Evolutionary conservation across 35 echinoderm and acorn worm genomes (phyloP), one percentile per base, ranked within the genome.

Genomic region (Lytechinus pictus): DNA sequence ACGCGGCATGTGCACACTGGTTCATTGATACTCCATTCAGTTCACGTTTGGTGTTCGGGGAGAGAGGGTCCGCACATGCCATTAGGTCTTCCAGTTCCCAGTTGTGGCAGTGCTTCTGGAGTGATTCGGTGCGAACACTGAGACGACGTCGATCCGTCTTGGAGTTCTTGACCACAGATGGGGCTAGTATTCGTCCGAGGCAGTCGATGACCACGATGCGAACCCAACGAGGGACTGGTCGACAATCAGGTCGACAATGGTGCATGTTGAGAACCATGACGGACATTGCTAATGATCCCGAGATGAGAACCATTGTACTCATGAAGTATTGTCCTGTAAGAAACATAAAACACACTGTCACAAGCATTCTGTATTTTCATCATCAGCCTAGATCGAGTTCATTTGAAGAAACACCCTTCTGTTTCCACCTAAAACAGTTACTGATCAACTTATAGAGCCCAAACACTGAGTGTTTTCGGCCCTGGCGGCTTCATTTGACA

Each of bases 271-370:
- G 89, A 16, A 99, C 96, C 52, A 60, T 95, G 5, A 98, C 97
- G 53, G 98, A 99, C 89, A 99, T 97, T 10, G 97, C 97, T 56
- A 99, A 88, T 29, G 98, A 99, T 14, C 96, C 94, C 12, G 97
- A 98, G 86, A 99, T 96, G 10, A 99, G 95, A 4, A 96, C 98
- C 98, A 99, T 99, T 3, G 98, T 99, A 58, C 96, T 96, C 86
- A 96, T 96, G 91, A 98, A 99, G 60, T 98, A 99, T 86, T 99
- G 97, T 60, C 98, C 98, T 99, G 96, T 8, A 95, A 24, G 7
- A 6, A 79, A 79, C n/a, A 79, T 9, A 9, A 44, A 44, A 44
- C 33, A 44, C 33, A 44, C 33, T 44, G 33, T 44, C 33, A 44
- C 33, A 44, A 44, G 33, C 33, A 44, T 44, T 44, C 33, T 44